phyloP scores from a whole-genome alignment of 2,888 invertebrate genomes.

The Thymelicus lineola region DNA sequence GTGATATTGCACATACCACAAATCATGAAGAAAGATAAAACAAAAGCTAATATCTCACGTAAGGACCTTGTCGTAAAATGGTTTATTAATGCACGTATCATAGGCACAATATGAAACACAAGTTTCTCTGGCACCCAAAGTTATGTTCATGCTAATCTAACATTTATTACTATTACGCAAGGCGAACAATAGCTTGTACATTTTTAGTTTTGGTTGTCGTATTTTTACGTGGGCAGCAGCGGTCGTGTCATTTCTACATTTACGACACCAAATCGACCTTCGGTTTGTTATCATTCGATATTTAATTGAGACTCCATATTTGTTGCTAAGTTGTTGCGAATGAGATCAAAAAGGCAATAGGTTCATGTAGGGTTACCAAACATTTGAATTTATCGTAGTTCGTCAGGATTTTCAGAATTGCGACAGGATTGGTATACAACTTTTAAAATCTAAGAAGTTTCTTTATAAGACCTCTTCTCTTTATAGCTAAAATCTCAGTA shows the following conservation, averaged over 20 bases:
- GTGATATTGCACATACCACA: conserved; percentile 1
- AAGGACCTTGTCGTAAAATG: neutral
- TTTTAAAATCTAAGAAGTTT: no score
- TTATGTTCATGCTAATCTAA: conserved; percentile 11
- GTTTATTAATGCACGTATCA: conserved; percentile 17
- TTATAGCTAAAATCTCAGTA: no score
- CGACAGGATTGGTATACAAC: no score
- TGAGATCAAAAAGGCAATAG: conserved; percentile 42
- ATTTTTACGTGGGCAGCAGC: conserved; percentile 25
- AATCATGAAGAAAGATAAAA: conserved; percentile 1
- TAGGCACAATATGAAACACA: neutral
- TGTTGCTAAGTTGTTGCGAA: conserved; percentile 34
- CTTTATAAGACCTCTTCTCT: no score
- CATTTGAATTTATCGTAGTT: no score
- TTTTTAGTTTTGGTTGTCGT: conserved; percentile 19
- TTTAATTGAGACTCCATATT: conserved; percentile 44
- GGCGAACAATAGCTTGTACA: conserved; percentile 2
- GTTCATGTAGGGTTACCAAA: neutral
- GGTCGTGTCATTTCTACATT: conserved; percentile 9
- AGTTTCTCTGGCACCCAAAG: neutral
- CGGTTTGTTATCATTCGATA: conserved; percentile 26
- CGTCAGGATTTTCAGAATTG: no score
- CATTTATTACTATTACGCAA: conserved; percentile 9
- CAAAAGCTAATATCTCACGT: conserved; percentile 1
- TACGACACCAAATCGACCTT: conserved; percentile 20